phyloP scores from a whole-genome alignment of 2,888 invertebrate species.

The Euplagia quadripunctaria region DNA sequence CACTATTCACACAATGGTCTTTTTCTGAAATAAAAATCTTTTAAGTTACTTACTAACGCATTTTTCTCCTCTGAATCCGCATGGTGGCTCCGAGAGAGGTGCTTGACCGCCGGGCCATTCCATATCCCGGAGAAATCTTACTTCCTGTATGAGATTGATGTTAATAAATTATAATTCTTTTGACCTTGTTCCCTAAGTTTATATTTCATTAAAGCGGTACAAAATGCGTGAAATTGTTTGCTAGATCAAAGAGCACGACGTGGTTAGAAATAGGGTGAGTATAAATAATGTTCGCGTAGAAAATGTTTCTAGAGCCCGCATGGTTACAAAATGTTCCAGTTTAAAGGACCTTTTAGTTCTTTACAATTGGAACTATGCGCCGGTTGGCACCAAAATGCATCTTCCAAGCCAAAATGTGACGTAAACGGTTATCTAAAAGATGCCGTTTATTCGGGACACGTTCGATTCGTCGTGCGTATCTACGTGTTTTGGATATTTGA shows the following conservation, averaged over 20 bases:
- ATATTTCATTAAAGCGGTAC: slow-evolving; percentile 13
- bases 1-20: slow-evolving; percentile 46
- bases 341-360: slow-evolving; percentile 56
- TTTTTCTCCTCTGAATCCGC: slow-evolving; percentile 96
- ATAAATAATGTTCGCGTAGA: slow-evolving; percentile 29
- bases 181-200: slow-evolving; percentile 20
- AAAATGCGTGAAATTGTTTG: slow-evolving; percentile 32
- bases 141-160: slow-evolving; percentile 86
- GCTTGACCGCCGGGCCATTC: slow-evolving; percentile 93
- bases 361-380: slow-evolving; percentile 54
- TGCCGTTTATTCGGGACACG: slow-evolving; percentile 67
- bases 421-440: slow-evolving; percentile 66
- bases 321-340: slow-evolving; percentile 53
- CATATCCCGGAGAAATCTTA: slow-evolving; percentile 91
- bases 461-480: slow-evolving; percentile 59
- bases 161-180: slow-evolving; percentile 25
- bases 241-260: slow-evolving; percentile 37
- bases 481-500: slow-evolving; percentile 59
- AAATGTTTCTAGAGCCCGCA: slow-evolving; percentile 25
- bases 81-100: slow-evolving; percentile 94
- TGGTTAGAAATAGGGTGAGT: slow-evolving; percentile 29
- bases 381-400: slow-evolving; percentile 72
- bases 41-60: slow-evolving; percentile 93
- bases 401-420: slow-evolving; percentile 72
- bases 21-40: slow-evolving; percentile 15